Evolutionary conservation across 1,140 invertebrate species (phyloP).

Genomic region (Lerema accius): DNA sequence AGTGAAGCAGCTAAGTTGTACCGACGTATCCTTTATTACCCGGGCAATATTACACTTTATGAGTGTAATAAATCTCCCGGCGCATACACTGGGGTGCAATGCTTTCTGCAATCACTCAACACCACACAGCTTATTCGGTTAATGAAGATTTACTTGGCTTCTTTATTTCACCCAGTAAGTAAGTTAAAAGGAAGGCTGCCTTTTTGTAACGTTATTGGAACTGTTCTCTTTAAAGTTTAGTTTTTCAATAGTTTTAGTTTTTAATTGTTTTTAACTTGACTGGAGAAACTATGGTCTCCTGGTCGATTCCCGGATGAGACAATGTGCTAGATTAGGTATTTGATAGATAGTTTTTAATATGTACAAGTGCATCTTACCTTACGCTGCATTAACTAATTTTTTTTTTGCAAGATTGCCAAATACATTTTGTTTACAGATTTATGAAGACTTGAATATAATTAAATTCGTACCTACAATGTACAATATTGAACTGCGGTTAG

Average conservation of each 20-base stretch:
- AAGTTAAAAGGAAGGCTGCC: background rate
- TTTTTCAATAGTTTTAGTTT: too few species aligned
- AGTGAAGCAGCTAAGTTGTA: conserved; percentile 57
- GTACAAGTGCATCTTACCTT: too few species aligned
- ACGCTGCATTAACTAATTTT: too few species aligned
- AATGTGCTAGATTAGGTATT: too few species aligned
- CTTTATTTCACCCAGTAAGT: conserved; percentile 17
- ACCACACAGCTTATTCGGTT: conserved; percentile 26
- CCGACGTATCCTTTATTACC: conserved; percentile 62
- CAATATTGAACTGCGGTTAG: conserved; percentile 43
- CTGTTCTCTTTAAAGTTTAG: too few species aligned
- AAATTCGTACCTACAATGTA: conserved; percentile 5
- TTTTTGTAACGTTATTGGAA: background rate
- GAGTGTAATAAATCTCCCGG: conserved; percentile 61
- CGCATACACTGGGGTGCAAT: conserved; percentile 45
- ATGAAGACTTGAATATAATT: too few species aligned
- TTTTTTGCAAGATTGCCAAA: too few species aligned
- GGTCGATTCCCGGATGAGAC: too few species aligned
- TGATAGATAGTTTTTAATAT: too few species aligned
- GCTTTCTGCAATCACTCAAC: conserved; percentile 49
- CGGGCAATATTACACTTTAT: conserved; percentile 66
- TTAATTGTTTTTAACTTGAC: too few species aligned
- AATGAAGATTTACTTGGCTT: conserved; percentile 29
- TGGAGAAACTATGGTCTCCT: too few species aligned
- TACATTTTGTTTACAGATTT: too few species aligned